A percentile compares a stretch with the other conserved stretches of the same genome.
These are phyloP conservation scores for Eumerus sabulonum DNA, from an alignment of 2,888 invertebrate species.

Conservation along the genomic window DNA sequence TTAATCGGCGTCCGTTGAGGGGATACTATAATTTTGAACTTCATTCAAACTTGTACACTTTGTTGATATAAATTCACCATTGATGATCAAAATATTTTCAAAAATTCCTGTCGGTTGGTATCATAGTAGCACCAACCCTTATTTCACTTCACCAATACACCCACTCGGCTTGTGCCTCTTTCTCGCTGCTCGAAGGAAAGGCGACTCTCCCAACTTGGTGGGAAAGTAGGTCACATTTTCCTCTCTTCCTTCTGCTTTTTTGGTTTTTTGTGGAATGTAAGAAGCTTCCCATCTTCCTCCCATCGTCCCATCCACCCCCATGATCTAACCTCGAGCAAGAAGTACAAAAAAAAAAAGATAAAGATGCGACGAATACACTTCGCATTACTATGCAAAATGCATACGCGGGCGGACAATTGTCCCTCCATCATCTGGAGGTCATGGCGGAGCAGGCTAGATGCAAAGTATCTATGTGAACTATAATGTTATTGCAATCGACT, in stretches of 20 bases:
- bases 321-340: slow-evolving; percentile 43
- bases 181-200: slow-evolving; percentile 1
- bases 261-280: slow-evolving; percentile 6
- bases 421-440: slow-evolving; percentile 58
- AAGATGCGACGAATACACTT: neutral
- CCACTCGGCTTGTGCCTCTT: neutral
- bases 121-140: neutral
- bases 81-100: slow-evolving; percentile 47
- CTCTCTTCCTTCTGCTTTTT: slow-evolving; percentile 44
- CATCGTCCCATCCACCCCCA: slow-evolving; percentile 7
- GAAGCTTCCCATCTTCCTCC: slow-evolving; percentile 1
- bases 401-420: slow-evolving; percentile 22
- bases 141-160: no score
- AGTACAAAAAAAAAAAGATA: slow-evolving; percentile 10
- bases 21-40: no score
- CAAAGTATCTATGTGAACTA: slow-evolving; percentile 9
- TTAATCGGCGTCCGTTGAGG: no score
- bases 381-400: slow-evolving; percentile 17
- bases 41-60: no score
- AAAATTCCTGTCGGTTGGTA: slow-evolving; percentile 8
- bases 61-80: neutral
- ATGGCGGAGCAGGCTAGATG: slow-evolving; percentile 38
- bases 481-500: slow-evolving; percentile 47
- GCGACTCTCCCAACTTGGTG: neutral
- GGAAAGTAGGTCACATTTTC: slow-evolving; percentile 54